phyloP scores from a whole-genome alignment of 2,797 vertebrate genomes.

The Hemibagrus guttatus region DNA sequence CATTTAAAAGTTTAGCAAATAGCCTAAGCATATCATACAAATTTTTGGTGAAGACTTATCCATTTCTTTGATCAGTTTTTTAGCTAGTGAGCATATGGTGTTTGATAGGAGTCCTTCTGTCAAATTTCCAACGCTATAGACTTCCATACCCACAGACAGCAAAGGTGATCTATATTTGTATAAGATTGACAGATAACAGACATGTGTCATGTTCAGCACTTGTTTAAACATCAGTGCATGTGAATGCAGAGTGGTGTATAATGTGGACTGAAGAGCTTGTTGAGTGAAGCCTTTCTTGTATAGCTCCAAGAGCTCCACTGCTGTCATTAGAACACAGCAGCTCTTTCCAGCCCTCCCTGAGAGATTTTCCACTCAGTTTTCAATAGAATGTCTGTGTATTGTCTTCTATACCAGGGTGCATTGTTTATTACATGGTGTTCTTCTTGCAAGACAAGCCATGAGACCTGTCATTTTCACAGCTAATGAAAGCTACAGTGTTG shows the following conservation, averaged over 20 bases:
- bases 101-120: neutral
- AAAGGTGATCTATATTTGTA: neutral
- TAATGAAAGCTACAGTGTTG: neutral
- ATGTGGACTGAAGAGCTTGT: conserved; percentile 59
- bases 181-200: conserved; percentile 39
- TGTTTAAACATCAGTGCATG: conserved; percentile 66
- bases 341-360: conserved; percentile 44
- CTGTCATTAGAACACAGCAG: conserved; percentile 61
- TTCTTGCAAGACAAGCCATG: neutral
- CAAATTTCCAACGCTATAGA: neutral
- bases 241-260: conserved; percentile 59
- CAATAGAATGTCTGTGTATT: neutral
- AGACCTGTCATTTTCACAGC: neutral
- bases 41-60: neutral
- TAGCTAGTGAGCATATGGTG: neutral
- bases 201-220: conserved; percentile 57
- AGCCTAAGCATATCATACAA: neutral
- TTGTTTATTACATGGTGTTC: neutral
- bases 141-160: neutral
- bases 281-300: conserved; percentile 62
- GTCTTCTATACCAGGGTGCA: neutral
- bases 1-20: neutral
- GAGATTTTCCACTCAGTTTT: conserved; percentile 40
- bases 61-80: neutral
- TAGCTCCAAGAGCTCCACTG: conserved; percentile 52